phyloP scores from a whole-genome alignment of 2,888 invertebrate species.

The Nezara viridula region DNA sequence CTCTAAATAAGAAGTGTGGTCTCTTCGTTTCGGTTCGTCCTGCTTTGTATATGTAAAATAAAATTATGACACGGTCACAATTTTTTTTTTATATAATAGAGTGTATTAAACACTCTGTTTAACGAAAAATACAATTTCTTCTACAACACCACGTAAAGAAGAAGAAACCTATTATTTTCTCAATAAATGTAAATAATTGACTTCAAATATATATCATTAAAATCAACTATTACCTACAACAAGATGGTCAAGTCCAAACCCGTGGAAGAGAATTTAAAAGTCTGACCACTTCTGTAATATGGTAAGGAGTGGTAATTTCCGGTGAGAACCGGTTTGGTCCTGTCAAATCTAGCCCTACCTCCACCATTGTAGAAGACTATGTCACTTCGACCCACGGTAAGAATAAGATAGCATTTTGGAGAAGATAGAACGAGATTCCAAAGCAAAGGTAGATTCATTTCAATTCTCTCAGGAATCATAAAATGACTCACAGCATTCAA shows the following conservation, averaged over 20 bases:
- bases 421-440: not conserved
- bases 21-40: no score
- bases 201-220: not conserved
- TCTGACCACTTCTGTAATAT: constrained; percentile 30
- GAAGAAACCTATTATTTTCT: no score
- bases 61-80: no score
- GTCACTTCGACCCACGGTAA: not conserved
- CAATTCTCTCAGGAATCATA: not conserved
- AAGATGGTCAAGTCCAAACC: not conserved
- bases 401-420: not conserved
- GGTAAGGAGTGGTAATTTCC: constrained; percentile 42
- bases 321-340: constrained; percentile 26
- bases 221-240: not conserved
- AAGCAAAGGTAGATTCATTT: not conserved
- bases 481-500: not conserved
- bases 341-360: constrained; percentile 14
- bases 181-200: no score
- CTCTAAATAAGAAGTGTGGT: no score
- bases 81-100: no score
- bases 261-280: not conserved
- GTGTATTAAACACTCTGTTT: no score
- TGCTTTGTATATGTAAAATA: no score
- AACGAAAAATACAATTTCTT: no score
- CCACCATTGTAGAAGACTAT: not conserved
- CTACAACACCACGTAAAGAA: no score